A percentile compares a stretch with the other conserved stretches of the same genome.
Conservation (phyloP, 2,888 invertebrate genomes). For the Scrobipalpa costella region DNA sequence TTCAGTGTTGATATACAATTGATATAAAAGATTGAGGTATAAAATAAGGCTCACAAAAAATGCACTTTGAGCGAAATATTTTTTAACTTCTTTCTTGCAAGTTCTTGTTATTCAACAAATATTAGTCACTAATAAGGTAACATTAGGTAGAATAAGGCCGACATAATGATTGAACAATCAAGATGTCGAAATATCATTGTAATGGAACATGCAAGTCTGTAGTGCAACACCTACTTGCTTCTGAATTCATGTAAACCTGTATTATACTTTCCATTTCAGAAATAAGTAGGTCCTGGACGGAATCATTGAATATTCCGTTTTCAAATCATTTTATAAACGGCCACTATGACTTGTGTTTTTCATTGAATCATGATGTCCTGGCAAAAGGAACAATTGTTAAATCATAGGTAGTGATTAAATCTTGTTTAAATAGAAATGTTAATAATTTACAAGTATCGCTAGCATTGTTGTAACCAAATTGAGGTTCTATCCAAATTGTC, state of each 20-base stretch:
- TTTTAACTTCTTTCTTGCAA: constrained; percentile 49
- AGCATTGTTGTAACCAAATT: constrained; percentile 24
- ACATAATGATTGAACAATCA: constrained; percentile 50
- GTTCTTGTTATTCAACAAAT: constrained; percentile 57
- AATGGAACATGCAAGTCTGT: constrained; percentile 15
- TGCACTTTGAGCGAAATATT: constrained; percentile 65
- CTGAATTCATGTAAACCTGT: constrained; percentile 16
- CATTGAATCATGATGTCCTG: constrained; percentile 15
- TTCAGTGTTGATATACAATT: constrained; percentile 50
- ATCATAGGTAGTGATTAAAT: constrained; percentile 13
- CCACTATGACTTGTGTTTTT: constrained; percentile 11
- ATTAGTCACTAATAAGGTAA: constrained; percentile 48
- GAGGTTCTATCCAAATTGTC: constrained; percentile 24
- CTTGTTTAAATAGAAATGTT: constrained; percentile 17
- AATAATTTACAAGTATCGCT: constrained; percentile 18
- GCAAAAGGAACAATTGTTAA: constrained; percentile 19
- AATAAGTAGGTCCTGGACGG: constrained; percentile 8
- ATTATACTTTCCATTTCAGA: constrained; percentile 11
- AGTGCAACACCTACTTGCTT: constrained; percentile 12
- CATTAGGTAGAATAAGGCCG: constrained; percentile 43
- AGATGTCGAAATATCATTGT: constrained; percentile 16
- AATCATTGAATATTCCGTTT: not conserved
- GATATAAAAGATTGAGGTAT: constrained; percentile 46
- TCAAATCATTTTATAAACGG: not conserved
- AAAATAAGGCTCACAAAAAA: constrained; percentile 39